Conservation (phyloP, 2,797 vertebrate genomes). For the Sparus aurata region DNA sequence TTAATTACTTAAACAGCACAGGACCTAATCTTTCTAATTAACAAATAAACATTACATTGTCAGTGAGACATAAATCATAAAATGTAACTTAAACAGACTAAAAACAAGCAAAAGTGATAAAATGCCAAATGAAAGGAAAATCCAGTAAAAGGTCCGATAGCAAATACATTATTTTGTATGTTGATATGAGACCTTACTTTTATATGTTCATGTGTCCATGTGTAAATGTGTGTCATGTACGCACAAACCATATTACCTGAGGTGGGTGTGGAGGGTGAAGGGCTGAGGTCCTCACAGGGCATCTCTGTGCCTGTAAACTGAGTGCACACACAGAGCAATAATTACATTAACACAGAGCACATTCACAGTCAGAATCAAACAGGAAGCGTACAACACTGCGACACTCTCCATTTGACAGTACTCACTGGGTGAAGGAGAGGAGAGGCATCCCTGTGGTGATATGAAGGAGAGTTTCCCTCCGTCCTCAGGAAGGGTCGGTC, state of each 20-base stretch:
- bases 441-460: slow-evolving; percentile 34
- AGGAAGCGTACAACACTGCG: neutral
- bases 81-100: neutral
- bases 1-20: neutral
- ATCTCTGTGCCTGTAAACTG: slow-evolving; percentile 78
- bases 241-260: slow-evolving; percentile 67
- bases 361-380: slow-evolving; percentile 46
- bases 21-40: no score
- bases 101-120: neutral
- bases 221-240: neutral
- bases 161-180: neutral
- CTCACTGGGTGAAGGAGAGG: slow-evolving; percentile 69
- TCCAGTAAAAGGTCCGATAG: neutral
- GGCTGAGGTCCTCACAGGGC: slow-evolving; percentile 70
- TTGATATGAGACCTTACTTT: neutral
- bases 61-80: no score
- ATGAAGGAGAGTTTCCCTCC: slow-evolving; percentile 72
- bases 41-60: no score
- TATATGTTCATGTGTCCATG: neutral
- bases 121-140: neutral
- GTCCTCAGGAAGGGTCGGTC: slow-evolving; percentile 79
- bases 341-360: slow-evolving; percentile 51
- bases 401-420: slow-evolving; percentile 25
- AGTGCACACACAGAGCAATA: slow-evolving; percentile 47
- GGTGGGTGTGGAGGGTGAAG: slow-evolving; percentile 71